Base-by-base conservation (phyloP, 2,888 invertebrate genomes). In the Crioceris asparagi region DNA sequence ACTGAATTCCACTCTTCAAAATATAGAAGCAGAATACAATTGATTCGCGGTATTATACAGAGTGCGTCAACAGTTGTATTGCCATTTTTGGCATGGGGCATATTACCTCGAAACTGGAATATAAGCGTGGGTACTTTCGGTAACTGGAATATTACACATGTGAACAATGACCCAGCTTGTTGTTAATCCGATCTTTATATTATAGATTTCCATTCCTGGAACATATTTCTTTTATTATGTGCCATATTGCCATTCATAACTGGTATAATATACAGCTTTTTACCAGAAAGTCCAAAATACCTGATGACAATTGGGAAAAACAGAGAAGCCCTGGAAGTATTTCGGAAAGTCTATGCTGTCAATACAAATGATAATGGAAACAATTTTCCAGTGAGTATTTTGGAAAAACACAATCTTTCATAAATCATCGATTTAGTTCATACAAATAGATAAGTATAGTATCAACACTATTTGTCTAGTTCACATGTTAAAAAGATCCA, bases 211-310 rank as follows among this genome's bases (percentile, higher is more conserved):
- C 72, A 73, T 47, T 67, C 75, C 0, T 77, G 77, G 77, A 75
- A 77, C 52, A 47, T 76, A 29, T 79, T 75, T 52, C 63, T 79
- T 11, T 58, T 75, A 37, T 59, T 74, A 1, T 68, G 71, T 60
- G 66, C 76, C 1, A 40, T 83, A 40, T 79, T 85, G 6, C 78
- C 79, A 17, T 55, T 86, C 0, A 47, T 80, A 1, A 74, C 81
- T 5, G 78, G 78, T 0, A 43, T 77, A 19, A 66, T 71, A 0
- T 65, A 77, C 35, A 62, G 74, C 43, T 69, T 72, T 43, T 65
- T 80, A 38, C 83, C 84, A 0, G 86, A 86, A 60, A 85, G 83
- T 55, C 85, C 85, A 4, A 83, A 83, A 60, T 85, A 81, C 60
- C 66, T 84, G 3, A 77, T 84, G 72, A 73, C 79, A 1, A 68